A percentile compares a stretch with the other conserved stretches of the same genome.
phyloP scores from a whole-genome alignment of 1,140 invertebrate genomes.

The Caenorhabditis inopinata region DNA sequence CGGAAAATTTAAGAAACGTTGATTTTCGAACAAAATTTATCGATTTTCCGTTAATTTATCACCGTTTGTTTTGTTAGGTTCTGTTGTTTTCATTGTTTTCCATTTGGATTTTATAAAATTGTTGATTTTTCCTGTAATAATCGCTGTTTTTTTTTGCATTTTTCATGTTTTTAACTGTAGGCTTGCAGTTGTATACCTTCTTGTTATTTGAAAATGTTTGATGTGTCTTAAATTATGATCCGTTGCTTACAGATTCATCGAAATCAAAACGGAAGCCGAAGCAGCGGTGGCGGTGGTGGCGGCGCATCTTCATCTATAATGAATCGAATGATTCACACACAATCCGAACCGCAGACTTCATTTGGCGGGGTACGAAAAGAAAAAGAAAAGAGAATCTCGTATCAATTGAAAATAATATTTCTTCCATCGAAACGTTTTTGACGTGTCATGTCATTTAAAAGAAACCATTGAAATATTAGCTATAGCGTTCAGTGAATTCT shows the following conservation, averaged over 20 bases:
- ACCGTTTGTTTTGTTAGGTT: not conserved
- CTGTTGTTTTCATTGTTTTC: not conserved
- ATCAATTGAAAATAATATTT: too few species aligned
- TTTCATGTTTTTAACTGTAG: not conserved
- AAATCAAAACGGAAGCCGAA: not conserved
- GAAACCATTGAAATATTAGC: too few species aligned
- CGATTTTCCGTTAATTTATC: conserved; percentile 38
- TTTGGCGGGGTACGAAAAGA: not conserved
- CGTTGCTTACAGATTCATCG: not conserved
- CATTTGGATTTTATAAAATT: too few species aligned
- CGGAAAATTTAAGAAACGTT: conserved; percentile 32
- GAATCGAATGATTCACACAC: conserved; percentile 18
- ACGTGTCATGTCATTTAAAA: too few species aligned
- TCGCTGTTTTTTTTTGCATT: too few species aligned
- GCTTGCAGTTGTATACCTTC: not conserved
- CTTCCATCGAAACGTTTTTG: too few species aligned
- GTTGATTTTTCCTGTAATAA: not conserved
- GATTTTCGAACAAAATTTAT: conserved; percentile 27
- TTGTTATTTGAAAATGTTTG: not conserved
- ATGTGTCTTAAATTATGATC: not conserved
- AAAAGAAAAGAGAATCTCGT: too few species aligned
- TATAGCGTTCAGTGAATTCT: too few species aligned
- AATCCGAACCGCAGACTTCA: not conserved
- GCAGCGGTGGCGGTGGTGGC: too few species aligned
- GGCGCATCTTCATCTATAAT: too few species aligned